Percentiles rank a stretch among this genome's conserved stretches.
These are phyloP conservation scores for Phalacrocorax pelagicus DNA, from an alignment of 2,113 vertebrate genomes.

Conservation along the genomic window DNA sequence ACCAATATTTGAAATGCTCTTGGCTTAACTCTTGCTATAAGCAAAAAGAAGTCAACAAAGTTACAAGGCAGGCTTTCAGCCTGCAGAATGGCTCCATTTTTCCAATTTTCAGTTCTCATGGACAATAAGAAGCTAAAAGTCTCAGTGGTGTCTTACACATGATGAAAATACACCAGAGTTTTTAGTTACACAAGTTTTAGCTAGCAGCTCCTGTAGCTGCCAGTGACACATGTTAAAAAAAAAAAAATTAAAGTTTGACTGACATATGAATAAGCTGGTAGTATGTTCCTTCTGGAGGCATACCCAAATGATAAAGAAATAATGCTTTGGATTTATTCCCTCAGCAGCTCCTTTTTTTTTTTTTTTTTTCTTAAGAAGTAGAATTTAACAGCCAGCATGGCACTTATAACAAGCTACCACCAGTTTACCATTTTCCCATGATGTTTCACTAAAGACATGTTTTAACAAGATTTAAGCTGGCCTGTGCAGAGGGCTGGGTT, in stretches of 20 bases:
- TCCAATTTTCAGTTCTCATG: neutral
- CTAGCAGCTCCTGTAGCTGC: neutral
- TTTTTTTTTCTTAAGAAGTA: neutral
- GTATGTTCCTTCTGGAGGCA: neutral
- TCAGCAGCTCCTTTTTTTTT: neutral
- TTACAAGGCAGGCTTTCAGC: neutral
- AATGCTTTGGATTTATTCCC: neutral
- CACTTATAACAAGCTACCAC: neutral
- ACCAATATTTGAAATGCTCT: neutral
- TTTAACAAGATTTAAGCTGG: neutral
- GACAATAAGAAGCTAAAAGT: neutral
- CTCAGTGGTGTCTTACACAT: neutral
- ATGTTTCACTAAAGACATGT: neutral
- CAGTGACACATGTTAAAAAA: neutral
- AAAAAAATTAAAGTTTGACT: neutral
- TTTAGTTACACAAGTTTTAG: neutral
- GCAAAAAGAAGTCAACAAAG: neutral
- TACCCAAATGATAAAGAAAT: neutral
- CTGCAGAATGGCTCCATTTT: neutral
- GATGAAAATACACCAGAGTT: neutral
- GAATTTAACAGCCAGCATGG: neutral
- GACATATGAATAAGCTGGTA: neutral
- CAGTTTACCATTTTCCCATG: neutral
- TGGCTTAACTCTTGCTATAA: neutral
- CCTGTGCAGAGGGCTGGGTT: neutral